Percentiles rank a stretch among this genome's conserved stretches.
Evolutionary conservation across 2,797 vertebrate genomes (phyloP).

Genomic region (Sebastes hubbsi): DNA sequence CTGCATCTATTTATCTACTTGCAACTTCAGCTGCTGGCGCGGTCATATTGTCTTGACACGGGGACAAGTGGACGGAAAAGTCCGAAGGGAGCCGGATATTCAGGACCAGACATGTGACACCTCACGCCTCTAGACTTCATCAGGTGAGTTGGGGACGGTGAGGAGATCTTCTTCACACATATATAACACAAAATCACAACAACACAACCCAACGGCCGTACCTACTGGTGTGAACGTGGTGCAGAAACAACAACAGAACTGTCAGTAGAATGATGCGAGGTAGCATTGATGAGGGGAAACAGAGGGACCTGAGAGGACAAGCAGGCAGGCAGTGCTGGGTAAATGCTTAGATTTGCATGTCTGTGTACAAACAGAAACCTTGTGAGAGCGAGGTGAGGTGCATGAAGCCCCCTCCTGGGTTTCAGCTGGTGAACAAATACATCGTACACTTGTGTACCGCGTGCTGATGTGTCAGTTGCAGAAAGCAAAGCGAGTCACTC

Average conservation of each 20-base stretch:
- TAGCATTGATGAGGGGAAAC: constrained; percentile 59
- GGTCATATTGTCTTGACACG: constrained; percentile 7
- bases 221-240: constrained; percentile 32
- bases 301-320: constrained; percentile 69
- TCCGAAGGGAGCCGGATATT: constrained; percentile 9
- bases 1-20: background rate
- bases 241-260: constrained; percentile 27
- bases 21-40: constrained; percentile 13
- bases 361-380: constrained; percentile 71
- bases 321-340: constrained; percentile 67
- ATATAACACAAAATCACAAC: constrained; percentile 14
- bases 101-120: background rate
- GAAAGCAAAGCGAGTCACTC: constrained; percentile 36
- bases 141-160: constrained; percentile 10
- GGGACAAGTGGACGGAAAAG: constrained; percentile 1
- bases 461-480: constrained; percentile 48
- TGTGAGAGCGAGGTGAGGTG: constrained; percentile 58
- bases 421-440: constrained; percentile 68
- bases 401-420: constrained; percentile 22
- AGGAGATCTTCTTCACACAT: constrained; percentile 22
- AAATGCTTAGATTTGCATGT: constrained; percentile 69
- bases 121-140: constrained; percentile 19
- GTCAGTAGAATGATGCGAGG: constrained; percentile 66
- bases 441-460: constrained; percentile 37
- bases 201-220: constrained; percentile 15